Base-by-base conservation (phyloP, 2,888 invertebrate species). In the Tryphoninae sp. region DNA sequence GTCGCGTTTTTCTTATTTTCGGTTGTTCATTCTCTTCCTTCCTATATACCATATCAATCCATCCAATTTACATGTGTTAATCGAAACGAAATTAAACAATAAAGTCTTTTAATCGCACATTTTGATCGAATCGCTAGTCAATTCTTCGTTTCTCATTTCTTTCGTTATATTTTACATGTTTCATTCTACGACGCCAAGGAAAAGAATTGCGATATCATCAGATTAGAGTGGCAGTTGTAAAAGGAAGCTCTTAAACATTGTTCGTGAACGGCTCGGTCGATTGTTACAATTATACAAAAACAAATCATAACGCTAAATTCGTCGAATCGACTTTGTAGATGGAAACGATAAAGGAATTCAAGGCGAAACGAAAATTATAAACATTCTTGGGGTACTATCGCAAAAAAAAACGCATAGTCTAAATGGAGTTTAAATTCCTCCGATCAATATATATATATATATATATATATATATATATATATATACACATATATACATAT, bases 191-290 rank as follows among this genome's bases (percentile, higher is more conserved):
- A 33, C 33, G 51, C 49, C 22, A 51, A 59, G 23, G 23, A 58
- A 59, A 19, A 53, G 9, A 42, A 76, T 62, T 26, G 67, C 23
- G 49, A 72, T 61, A 72, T 79, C 58, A 65, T 55, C 71, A 71
- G 74, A 82, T 79, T 62, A 62, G 16, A 73, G 73, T 79, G 82
- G 78, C 78, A 79, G 79, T 82, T 73, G 67, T 61, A 61, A 77
- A 76, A 72, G 82, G 82, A 79, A 82, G 82, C 78, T 79, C 79
- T 76, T 51, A 55, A 79, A 72, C 72, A 51, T 55, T 68, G 53
- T 62, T 58, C 55, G 71, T 59, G 72, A 79, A 76, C 61, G 76
- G 67, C 64, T 81, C 64, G 69, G 59, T 78, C 78, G 55, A 55
- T 55, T 19, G 19, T 55, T 19, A 55, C 19, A 19, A 55, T 55